Evolutionary conservation across 2,113 vertebrate genomes (phyloP), one percentile per base, ranked within the genome.

Genomic region (Hemichromis elongatus): DNA sequence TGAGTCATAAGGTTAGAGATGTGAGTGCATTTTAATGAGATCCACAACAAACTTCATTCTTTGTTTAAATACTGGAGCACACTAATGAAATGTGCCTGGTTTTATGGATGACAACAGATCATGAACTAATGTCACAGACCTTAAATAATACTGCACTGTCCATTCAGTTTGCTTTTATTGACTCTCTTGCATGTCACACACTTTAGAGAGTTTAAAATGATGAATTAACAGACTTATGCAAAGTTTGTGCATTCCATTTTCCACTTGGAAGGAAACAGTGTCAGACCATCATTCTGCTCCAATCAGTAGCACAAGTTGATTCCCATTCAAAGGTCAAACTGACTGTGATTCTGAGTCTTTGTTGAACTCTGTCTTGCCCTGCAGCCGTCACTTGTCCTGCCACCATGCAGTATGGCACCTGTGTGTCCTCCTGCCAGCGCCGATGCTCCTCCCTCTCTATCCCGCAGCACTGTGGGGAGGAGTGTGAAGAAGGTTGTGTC

Each of bases 401-500:
- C 79, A 97, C 96, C 90, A 99, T 98, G 96, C 96, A 97, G 88
- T 99, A 99, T 16, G 98, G 97, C 81, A 96, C 95, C 21, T 99
- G 98, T 45, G 97, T 97, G 86, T 96, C 97, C 53, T 96, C 91
- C 16, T 99, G 98, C 95, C 96, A 96, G 79, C 97, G 95, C 10
- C 97, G 96, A 9, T 99, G 98, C 96, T 97, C 96, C 68, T 94
- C 96, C 5, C 92, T 98, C 42, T 97, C 97, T 4, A 24, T 93
- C 78, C 95, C 95, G 18, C 97, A 97, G 88, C 93, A 86, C 57
- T 99, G 98, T 91, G 96, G 92, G 50, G 92, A 92, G 68, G 96
- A 97, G 26, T 99, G 98, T 91, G 96, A 97, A 80, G 98, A 99
- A 92, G 98, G 98, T 61, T 99, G 98, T 57, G 95, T 97, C 85